Conservation (phyloP, 1,140 invertebrate genomes). For the Brachionus calyciflorus region DNA sequence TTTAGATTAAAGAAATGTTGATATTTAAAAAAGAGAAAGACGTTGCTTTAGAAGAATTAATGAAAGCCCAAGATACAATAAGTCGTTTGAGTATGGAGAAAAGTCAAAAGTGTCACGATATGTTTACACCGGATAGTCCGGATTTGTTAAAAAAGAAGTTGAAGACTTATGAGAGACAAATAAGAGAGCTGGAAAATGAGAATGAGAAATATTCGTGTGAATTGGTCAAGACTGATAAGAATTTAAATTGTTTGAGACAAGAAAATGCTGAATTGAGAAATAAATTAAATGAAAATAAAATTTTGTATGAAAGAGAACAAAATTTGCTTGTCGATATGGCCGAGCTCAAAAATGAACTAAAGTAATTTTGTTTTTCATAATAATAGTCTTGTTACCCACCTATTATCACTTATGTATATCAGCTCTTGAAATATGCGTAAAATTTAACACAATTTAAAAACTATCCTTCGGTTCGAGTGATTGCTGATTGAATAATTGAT, state of each 20-base stretch:
- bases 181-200: neutral
- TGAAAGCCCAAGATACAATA: conserved; percentile 18
- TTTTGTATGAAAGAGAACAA: conserved; percentile 28
- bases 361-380: too few relatives aligned
- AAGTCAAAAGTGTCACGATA: neutral
- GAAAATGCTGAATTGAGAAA: neutral
- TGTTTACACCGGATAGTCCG: conserved; percentile 3
- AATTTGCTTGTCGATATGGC: neutral
- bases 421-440: too few relatives aligned
- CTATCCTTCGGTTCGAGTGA: too few relatives aligned
- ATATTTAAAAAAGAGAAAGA: conserved; percentile 38
- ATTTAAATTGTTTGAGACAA: neutral
- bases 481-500: too few relatives aligned
- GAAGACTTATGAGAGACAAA: conserved; percentile 33
- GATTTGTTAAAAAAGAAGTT: conserved; percentile 27
- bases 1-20: conserved; percentile 41
- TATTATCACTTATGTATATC: too few relatives aligned
- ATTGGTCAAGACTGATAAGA: conserved; percentile 10
- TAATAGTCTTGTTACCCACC: too few relatives aligned
- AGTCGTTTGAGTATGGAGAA: conserved; percentile 23
- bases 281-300: conserved; percentile 13
- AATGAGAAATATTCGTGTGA: conserved; percentile 28
- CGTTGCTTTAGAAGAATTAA: conserved; percentile 28
- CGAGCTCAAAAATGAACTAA: conserved; percentile 26
- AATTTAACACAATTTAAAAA: too few relatives aligned